These are phyloP conservation scores for Drosophila teissieri DNA, from an alignment of 1,140 invertebrate species.

Conservation along the genomic window DNA sequence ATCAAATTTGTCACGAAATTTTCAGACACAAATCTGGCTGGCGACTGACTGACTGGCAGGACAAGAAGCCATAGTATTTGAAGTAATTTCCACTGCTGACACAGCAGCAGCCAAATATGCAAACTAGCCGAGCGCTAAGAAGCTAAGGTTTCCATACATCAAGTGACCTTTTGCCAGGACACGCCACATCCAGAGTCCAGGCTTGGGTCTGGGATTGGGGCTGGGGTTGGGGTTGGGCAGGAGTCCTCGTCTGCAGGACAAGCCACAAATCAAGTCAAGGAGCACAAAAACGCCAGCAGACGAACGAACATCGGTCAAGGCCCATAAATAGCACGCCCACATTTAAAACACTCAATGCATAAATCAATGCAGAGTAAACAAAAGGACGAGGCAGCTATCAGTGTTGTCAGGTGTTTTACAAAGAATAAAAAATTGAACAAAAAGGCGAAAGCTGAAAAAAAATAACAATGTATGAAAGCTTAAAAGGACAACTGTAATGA, in stretches of 20 bases:
- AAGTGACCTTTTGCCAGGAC: constrained; percentile 65
- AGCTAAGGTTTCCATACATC: constrained; percentile 60
- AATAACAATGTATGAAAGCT: not conserved
- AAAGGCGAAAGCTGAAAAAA: not conserved
- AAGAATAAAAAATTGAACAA: not conserved
- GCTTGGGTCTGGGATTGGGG: not conserved
- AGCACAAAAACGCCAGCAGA: constrained; percentile 38
- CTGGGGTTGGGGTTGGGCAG: not conserved
- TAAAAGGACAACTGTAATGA: not conserved
- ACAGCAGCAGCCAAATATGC: constrained; percentile 49
- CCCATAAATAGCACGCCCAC: constrained; percentile 72
- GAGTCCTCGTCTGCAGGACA: constrained; percentile 29
- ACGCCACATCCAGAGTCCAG: constrained; percentile 26
- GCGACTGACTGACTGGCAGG: constrained; percentile 3
- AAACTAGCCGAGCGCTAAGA: constrained; percentile 52
- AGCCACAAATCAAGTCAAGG: constrained; percentile 72
- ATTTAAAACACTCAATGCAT: constrained; percentile 69
- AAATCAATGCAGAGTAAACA: constrained; percentile 70
- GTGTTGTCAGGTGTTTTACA: constrained; percentile 23
- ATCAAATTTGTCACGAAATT: constrained; percentile 62
- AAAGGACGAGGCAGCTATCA: not conserved
- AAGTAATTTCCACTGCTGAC: constrained; percentile 57
- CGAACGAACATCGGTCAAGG: constrained; percentile 29
- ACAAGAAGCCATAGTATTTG: constrained; percentile 51
- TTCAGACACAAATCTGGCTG: constrained; percentile 54